These are phyloP conservation scores for Drepana falcataria DNA, from an alignment of 2,888 invertebrate species.

Conservation along the genomic window DNA sequence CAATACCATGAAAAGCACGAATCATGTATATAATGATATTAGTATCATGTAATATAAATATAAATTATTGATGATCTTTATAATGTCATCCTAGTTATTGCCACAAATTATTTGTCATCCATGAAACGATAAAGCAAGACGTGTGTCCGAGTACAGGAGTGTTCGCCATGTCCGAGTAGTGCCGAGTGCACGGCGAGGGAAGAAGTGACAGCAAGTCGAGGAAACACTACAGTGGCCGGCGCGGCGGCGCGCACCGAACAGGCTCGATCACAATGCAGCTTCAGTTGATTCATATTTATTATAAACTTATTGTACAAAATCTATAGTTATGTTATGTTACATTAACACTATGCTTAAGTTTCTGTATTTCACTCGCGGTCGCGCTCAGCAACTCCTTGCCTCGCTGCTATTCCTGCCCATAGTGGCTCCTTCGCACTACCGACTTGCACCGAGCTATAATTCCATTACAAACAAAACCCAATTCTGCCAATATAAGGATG, in stretches of 20 bases:
- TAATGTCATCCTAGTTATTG: conserved; percentile 40
- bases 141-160: conserved; percentile 10
- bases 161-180: conserved; percentile 17
- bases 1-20: conserved; percentile 3
- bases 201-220: conserved; percentile 38
- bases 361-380: conserved; percentile 27
- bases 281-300: conserved; percentile 70
- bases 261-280: conserved; percentile 76
- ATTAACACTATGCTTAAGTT: conserved; percentile 56
- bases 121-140: conserved; percentile 19
- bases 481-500: too few species aligned
- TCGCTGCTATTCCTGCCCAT: too few species aligned
- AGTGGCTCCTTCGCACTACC: background rate
- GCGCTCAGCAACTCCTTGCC: conserved; percentile 20
- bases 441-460: background rate
- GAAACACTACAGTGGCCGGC: conserved; percentile 42
- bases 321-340: conserved; percentile 56
- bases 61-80: conserved; percentile 16
- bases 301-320: conserved; percentile 72
- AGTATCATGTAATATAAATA: conserved; percentile 3
- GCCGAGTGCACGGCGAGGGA: conserved; percentile 35
- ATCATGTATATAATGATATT: conserved; percentile 9
- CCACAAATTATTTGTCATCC: conserved; percentile 37
- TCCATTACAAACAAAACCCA: background rate
- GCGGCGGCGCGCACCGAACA: conserved; percentile 39